phyloP scores from a whole-genome alignment of 2,888 invertebrate genomes.

The Ichneumoninae sp. region DNA sequence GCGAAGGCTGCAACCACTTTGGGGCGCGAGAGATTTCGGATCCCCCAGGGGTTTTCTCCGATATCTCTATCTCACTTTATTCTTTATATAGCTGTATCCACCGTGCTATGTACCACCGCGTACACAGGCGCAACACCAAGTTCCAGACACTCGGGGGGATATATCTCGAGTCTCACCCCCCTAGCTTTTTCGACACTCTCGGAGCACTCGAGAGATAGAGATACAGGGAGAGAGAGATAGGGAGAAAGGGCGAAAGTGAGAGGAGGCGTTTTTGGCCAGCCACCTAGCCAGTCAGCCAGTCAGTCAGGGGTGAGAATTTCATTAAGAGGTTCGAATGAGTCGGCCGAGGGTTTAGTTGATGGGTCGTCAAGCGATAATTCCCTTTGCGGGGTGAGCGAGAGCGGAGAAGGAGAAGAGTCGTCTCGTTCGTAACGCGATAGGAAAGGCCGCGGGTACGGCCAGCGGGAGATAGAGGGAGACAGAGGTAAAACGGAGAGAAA shows the following conservation, averaged over 20 bases:
- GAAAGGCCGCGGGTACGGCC: conserved; percentile 10
- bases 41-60: conserved; percentile 79
- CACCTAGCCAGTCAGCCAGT: conserved; percentile 80
- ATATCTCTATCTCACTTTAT: conserved; percentile 69
- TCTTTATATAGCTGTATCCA: conserved; percentile 65
- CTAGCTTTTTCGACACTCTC: conserved; percentile 68
- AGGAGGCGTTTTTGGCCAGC: conserved; percentile 71
- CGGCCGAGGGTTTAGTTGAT: conserved; percentile 84
- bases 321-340: conserved; percentile 85
- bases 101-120: conserved; percentile 62
- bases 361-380: conserved; percentile 85
- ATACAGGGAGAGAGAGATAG: conserved; percentile 66
- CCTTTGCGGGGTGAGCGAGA: conserved; percentile 77
- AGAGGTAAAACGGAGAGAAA: conserved; percentile 51
- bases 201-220: conserved; percentile 77
- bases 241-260: conserved; percentile 31
- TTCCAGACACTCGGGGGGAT: conserved; percentile 62
- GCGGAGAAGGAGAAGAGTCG: conserved; percentile 57
- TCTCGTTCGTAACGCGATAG: conserved; percentile 18
- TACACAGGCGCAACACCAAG: conserved; percentile 61
- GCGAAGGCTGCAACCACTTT: conserved; percentile 83
- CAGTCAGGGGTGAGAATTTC: conserved; percentile 85
- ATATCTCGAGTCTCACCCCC: conserved; percentile 66
- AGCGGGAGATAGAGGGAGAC: conserved; percentile 47
- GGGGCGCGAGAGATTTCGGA: conserved; percentile 84